These are phyloP conservation scores for Heliconius hewitsoni DNA, from an alignment of 1,140 invertebrate species.

Conservation along the genomic window DNA sequence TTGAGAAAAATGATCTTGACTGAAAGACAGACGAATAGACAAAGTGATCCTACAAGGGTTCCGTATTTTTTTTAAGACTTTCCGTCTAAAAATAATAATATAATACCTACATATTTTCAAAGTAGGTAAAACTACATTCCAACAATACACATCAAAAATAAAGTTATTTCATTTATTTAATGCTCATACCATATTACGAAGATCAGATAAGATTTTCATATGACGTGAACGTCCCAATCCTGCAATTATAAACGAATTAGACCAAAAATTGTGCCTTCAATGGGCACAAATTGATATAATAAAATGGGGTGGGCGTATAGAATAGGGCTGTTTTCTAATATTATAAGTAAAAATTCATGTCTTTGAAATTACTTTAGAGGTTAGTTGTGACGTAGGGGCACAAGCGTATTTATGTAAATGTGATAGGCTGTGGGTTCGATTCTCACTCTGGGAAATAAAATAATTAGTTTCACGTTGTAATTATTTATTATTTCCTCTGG, in stretches of 20 bases:
- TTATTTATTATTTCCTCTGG: no score
- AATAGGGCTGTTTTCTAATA: conserved; percentile 39
- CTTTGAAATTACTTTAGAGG: not conserved
- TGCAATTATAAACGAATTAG: conserved; percentile 79
- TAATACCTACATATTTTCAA: not conserved
- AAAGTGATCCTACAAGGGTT: not conserved
- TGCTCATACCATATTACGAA: conserved; percentile 30
- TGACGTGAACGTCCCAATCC: conserved; percentile 56
- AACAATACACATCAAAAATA: conserved; percentile 21
- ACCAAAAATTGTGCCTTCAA: conserved; percentile 74
- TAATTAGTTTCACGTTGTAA: no score
- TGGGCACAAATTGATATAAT: conserved; percentile 80
- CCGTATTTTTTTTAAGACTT: not conserved
- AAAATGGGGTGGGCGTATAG: conserved; percentile 67
- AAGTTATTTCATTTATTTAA: conserved; percentile 36
- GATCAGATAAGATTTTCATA: conserved; percentile 35
- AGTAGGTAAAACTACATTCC: not conserved
- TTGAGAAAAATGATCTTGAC: no score
- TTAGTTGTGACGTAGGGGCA: no score
- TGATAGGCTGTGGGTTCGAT: not conserved
- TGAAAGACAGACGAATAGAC: no score
- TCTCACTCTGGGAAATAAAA: no score
- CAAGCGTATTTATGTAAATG: no score
- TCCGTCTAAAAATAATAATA: not conserved
- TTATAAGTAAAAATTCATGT: conserved; percentile 10